Evolutionary conservation across 2,113 vertebrate species (phyloP).

Genomic region (Muntiacus muntjak): DNA sequence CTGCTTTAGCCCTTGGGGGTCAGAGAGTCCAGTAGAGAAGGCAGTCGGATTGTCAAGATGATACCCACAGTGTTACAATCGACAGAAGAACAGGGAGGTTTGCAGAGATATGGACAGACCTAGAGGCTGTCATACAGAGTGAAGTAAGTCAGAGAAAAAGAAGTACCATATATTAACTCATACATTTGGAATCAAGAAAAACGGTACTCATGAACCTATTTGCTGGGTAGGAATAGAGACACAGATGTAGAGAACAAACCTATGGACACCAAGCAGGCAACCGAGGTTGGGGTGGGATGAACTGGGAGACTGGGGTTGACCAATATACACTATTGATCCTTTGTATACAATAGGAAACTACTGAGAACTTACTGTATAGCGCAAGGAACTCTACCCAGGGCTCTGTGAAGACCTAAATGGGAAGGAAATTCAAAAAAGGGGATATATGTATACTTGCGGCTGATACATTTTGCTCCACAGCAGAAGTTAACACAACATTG

Average conservation of each 20-base stretch:
- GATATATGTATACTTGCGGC: background rate
- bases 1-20: background rate
- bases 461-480: background rate
- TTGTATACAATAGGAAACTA: background rate
- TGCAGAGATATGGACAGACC: background rate
- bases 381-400: background rate
- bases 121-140: background rate
- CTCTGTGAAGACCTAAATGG: background rate
- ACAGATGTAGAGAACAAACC: background rate
- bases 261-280: background rate
- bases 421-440: background rate
- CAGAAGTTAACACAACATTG: background rate
- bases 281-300: background rate
- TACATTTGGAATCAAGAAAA: background rate
- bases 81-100: background rate
- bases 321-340: background rate
- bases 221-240: background rate
- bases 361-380: background rate
- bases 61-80: fast-evolving
- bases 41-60: no score
- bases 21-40: background rate
- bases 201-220: background rate
- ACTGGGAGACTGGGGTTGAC: background rate
- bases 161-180: fast-evolving
- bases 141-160: background rate